These are phyloP conservation scores for Belonocnema kinseyi DNA, from an alignment of 1,140 invertebrate species.

Conservation along the genomic window DNA sequence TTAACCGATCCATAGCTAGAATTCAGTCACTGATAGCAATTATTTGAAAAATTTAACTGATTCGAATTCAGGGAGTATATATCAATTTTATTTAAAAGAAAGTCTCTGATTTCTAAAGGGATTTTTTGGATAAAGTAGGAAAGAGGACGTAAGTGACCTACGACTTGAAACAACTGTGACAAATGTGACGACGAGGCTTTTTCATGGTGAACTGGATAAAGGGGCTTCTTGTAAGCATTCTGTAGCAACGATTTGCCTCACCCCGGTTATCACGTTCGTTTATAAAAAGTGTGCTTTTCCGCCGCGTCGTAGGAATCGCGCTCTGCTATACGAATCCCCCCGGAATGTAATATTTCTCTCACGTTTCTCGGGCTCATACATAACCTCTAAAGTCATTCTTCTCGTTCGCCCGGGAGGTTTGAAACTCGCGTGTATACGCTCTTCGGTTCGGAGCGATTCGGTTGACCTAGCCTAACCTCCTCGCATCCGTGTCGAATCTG, in stretches of 20 bases:
- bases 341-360: slow-evolving; percentile 29
- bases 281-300: slow-evolving; percentile 29
- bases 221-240: slow-evolving; percentile 1
- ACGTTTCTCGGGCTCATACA: slow-evolving; percentile 19
- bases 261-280: slow-evolving; percentile 5
- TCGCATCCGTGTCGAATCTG: slow-evolving; percentile 48
- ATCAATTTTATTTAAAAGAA: too few relatives aligned
- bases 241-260: slow-evolving; percentile 23
- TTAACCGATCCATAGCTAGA: too few relatives aligned
- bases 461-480: slow-evolving; percentile 44
- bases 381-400: slow-evolving; percentile 26
- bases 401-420: slow-evolving; percentile 8
- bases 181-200: slow-evolving; percentile 11
- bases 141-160: slow-evolving; percentile 20
- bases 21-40: too few relatives aligned
- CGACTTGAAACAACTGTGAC: slow-evolving; percentile 23
- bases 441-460: slow-evolving; percentile 24
- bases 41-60: too few relatives aligned
- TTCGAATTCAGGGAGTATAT: too few relatives aligned
- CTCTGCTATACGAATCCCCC: not conserved
- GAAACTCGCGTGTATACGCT: slow-evolving; percentile 17
- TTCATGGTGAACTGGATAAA: not conserved
- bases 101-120: not conserved
- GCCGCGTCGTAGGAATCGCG: not conserved
- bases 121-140: not conserved